These are phyloP conservation scores for Meandrina meandrites DNA, from an alignment of 92 coral and sea anemone genomes.

Conservation along the genomic window DNA sequence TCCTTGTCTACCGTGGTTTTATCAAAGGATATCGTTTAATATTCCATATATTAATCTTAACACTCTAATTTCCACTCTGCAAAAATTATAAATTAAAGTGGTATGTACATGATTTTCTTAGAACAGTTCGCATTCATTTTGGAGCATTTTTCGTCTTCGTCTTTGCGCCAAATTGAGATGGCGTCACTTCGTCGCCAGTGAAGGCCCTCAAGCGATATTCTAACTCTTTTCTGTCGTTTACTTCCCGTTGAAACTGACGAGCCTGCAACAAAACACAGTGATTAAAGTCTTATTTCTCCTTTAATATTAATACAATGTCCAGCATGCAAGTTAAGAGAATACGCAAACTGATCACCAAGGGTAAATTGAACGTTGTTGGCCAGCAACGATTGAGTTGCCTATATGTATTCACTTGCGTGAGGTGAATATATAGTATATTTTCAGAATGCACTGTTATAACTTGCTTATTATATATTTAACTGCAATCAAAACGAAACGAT, in stretches of 20 bases:
- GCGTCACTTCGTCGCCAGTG: constrained; percentile 86
- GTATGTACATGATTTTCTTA: background rate
- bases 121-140: constrained; percentile 7
- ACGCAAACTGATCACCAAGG: background rate
- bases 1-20: background rate
- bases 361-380: background rate
- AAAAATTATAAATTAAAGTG: background rate
- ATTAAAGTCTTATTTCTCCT: background rate
- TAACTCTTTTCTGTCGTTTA: constrained; percentile 76
- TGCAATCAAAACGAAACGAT: background rate
- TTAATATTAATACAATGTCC: background rate
- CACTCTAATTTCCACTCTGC: background rate
- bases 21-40: background rate
- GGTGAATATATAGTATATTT: background rate
- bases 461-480: background rate
- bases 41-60: constrained; percentile 15
- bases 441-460: background rate
- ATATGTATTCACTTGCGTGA: background rate
- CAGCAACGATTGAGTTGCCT: background rate
- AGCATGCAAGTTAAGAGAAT: background rate
- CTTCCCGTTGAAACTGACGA: constrained; percentile 79
- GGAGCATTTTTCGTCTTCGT: constrained; percentile 29
- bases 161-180: constrained; percentile 32
- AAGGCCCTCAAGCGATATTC: constrained; percentile 96
- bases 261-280: constrained; percentile 68